A percentile compares a stretch with the other conserved stretches of the same genome.
Conservation (phyloP, 2,888 invertebrate genomes). For the Drosophila emarginata region DNA sequence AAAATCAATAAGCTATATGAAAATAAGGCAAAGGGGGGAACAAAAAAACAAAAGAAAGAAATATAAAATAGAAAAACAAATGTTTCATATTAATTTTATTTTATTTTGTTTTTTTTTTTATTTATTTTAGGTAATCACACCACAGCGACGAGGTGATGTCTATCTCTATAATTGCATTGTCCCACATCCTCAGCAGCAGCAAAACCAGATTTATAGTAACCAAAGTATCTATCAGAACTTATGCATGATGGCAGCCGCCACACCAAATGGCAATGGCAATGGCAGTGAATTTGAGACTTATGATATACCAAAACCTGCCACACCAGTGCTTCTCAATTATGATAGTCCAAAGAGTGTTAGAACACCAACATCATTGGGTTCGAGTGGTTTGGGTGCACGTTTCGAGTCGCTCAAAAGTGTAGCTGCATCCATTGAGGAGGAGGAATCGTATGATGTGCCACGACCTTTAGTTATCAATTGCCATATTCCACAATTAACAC, state of each 20-base stretch:
- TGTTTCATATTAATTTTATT: background rate
- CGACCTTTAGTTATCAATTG: slow-evolving; percentile 82
- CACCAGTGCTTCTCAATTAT: slow-evolving; percentile 83
- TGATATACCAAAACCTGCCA: slow-evolving; percentile 86
- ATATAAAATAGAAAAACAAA: no score
- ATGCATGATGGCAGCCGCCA: slow-evolving; percentile 70
- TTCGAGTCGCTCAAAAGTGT: slow-evolving; percentile 78
- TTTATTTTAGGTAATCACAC: slow-evolving; percentile 86
- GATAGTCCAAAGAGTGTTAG: slow-evolving; percentile 84
- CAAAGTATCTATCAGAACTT: slow-evolving; percentile 80
- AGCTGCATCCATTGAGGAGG: slow-evolving; percentile 79
- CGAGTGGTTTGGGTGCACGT: slow-evolving; percentile 50
- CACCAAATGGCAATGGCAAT: slow-evolving; percentile 44
- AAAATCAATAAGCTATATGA: background rate
- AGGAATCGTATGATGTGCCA: slow-evolving; percentile 87
- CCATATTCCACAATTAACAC: slow-evolving; percentile 85
- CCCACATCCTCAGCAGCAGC: slow-evolving; percentile 34
- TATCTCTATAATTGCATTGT: slow-evolving; percentile 87
- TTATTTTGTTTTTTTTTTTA: slow-evolving; percentile 19
- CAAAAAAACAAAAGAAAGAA: background rate
- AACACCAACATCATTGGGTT: slow-evolving; percentile 57
- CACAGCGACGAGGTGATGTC: slow-evolving; percentile 88
- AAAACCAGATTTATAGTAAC: slow-evolving; percentile 74
- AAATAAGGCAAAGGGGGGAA: background rate
- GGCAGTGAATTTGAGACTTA: slow-evolving; percentile 80